Base-by-base conservation (phyloP, 2,113 vertebrate species). In the Benitochromis conjunctus region DNA sequence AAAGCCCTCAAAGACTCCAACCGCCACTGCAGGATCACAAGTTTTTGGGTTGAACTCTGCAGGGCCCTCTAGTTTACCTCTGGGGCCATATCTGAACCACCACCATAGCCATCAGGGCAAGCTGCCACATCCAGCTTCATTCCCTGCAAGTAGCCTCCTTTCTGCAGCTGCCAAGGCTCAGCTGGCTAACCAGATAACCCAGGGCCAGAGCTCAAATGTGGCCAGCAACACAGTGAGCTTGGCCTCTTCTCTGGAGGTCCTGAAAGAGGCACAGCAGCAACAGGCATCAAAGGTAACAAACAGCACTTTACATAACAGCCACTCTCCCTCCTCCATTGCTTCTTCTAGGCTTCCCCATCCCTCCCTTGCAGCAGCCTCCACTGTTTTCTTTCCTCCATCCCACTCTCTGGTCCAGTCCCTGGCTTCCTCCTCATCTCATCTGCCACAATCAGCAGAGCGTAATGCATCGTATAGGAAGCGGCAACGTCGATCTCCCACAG, bases 151-250 rank as follows among this genome's bases (percentile, higher is more conserved):
- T 92, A 98, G 96, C 89, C 93, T 98, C 36, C 97, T 98, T 51
- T 98, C 97, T 31, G 97, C 97, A 14, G 97, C 98, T 5, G 97
- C 97, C 92, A 97, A 97, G 95, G 97, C 97, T 91, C 97, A 99
- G 94, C 89, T 97, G 92, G 96, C 96, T 54, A 96, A 91, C 93
- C 96, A 97, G 96, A 94, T 94, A 92, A 96, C 92, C 82, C 84
- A 91, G 80, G 62, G 92, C 88, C 87, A 86, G 91, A 92, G 91
- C 82, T 86, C 96, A 93, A 96, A 96, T 94, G 93, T 89, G 90
- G 92, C 92, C 91, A 84, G 77, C 81, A 89, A 78, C 66, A 31
- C 88, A 14, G 84, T 66, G 60, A 88, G 83, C 13, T 78, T 84
- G 79, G 29, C 91, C 71, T 89, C 89, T 81, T 93, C 90, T 84